Percentiles rank a stretch among this genome's conserved stretches.
These are phyloP conservation scores for Amblyopsis hoosieri DNA, from an alignment of 2,797 vertebrate genomes.

Conservation along the genomic window DNA sequence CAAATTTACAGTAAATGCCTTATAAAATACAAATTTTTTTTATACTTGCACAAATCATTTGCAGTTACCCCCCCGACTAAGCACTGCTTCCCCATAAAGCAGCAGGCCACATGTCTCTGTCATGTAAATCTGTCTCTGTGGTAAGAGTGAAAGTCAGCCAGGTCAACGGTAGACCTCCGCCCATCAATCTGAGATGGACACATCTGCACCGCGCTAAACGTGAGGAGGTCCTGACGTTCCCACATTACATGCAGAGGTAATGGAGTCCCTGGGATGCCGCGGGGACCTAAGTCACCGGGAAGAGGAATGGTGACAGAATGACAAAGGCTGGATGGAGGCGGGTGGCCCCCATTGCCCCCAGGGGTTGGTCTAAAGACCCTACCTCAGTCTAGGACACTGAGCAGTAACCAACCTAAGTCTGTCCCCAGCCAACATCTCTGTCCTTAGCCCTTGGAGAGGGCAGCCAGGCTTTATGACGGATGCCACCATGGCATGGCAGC, in stretches of 20 bases:
- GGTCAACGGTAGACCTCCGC: constrained; percentile 60
- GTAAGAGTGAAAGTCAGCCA: constrained; percentile 58
- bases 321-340: constrained; percentile 47
- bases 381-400: not conserved
- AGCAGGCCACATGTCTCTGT: constrained; percentile 14
- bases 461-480: constrained; percentile 52
- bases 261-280: constrained; percentile 60
- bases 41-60: constrained; percentile 8
- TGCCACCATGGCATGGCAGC: constrained; percentile 50
- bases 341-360: constrained; percentile 32
- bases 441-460: constrained; percentile 21
- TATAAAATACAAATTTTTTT: not conserved
- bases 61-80: constrained; percentile 17
- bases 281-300: constrained; percentile 63
- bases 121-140: constrained; percentile 47
- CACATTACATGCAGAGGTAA: constrained; percentile 61
- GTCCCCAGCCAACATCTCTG: constrained; percentile 12
- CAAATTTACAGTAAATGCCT: not conserved
- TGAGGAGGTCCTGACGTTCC: constrained; percentile 58
- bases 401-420: no score
- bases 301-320: constrained; percentile 60
- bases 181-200: constrained; percentile 63
- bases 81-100: constrained; percentile 18
- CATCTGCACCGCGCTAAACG: constrained; percentile 16
- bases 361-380: constrained; percentile 27